Evolutionary conservation across 1,140 invertebrate genomes (phyloP).

Genomic region (Stegodyphus mimosarum): DNA sequence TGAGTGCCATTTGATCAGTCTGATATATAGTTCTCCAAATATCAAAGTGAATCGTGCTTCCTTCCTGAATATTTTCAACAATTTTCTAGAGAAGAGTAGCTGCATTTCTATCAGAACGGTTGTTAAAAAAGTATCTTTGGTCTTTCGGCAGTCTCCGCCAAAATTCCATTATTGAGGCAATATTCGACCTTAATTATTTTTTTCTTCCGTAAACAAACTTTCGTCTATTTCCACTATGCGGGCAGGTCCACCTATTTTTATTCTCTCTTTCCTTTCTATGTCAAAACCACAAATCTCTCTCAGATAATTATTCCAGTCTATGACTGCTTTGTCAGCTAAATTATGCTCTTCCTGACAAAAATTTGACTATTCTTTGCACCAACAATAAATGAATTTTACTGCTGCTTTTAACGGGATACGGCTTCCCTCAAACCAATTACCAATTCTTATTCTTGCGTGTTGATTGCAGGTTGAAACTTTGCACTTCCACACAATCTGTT

Average conservation of each 20-base stretch:
- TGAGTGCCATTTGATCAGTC: constrained; percentile 7
- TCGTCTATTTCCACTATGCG: constrained; percentile 31
- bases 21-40: neutral
- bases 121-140: constrained; percentile 7
- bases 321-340: constrained; percentile 7
- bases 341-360: neutral
- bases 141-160: constrained; percentile 7
- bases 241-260: neutral
- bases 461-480: neutral
- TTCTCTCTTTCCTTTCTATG: too few species aligned
- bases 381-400: constrained; percentile 18
- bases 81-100: constrained; percentile 8
- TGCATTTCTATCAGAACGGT: constrained; percentile 4
- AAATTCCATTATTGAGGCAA: constrained; percentile 34
- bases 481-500: neutral
- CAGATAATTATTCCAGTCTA: constrained; percentile 25
- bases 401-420: neutral
- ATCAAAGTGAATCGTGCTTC: constrained; percentile 4
- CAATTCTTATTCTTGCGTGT: neutral
- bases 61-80: constrained; percentile 19
- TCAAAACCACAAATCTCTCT: constrained; percentile 1
- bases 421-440: neutral
- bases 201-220: constrained; percentile 29
- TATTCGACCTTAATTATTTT: constrained; percentile 12
- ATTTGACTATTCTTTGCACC: constrained; percentile 18